Evolutionary conservation across 2,888 invertebrate species (phyloP).

Genomic region (Julus scandinavius): DNA sequence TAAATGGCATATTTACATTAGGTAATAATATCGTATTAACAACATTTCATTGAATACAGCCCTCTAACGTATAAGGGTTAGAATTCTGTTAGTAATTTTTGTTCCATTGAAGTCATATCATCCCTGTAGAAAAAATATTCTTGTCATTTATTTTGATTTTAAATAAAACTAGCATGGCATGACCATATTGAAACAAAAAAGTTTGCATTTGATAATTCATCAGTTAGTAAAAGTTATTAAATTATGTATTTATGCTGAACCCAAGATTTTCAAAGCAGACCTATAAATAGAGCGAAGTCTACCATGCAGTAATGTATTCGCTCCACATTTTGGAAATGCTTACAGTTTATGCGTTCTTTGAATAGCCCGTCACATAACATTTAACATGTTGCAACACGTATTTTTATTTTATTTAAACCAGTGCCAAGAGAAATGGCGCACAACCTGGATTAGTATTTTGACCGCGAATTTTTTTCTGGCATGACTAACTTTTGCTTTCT

Average conservation of each 20-base stretch:
- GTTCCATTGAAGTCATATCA: neutral
- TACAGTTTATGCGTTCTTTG: neutral
- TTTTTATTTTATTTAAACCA: neutral
- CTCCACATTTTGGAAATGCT: conserved; percentile 10
- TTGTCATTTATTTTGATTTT: neutral
- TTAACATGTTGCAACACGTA: neutral
- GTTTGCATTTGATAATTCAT: neutral
- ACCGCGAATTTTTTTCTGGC: conserved; percentile 1
- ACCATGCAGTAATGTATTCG: neutral
- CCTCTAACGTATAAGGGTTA: conserved; percentile 21
- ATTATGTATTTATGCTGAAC: neutral
- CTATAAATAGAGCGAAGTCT: neutral
- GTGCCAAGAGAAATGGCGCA: neutral
- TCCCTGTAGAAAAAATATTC: neutral
- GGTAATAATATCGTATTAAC: conserved; percentile 29
- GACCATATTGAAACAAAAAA: neutral
- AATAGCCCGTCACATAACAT: neutral
- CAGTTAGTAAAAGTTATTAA: conserved; percentile 5
- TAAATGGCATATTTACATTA: conserved; percentile 35
- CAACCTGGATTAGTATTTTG: neutral
- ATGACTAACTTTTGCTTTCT: neutral
- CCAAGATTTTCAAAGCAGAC: neutral
- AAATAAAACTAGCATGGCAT: neutral
- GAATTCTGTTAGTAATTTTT: conserved; percentile 17
- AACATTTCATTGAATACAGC: neutral